Evolutionary conservation across 1,140 invertebrate genomes (phyloP).

Genomic region (Epicauta chinensis): DNA sequence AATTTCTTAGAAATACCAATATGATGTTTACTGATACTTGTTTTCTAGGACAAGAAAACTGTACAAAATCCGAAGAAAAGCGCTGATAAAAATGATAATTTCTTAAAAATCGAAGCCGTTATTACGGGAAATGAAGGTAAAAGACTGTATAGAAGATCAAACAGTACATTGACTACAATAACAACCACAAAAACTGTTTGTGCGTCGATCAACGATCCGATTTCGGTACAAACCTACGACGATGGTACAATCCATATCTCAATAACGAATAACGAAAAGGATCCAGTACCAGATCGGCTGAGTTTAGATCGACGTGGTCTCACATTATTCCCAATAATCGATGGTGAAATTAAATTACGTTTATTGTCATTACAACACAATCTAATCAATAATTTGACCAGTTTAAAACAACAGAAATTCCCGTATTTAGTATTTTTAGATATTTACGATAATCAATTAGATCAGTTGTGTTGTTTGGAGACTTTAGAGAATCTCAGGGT

Average conservation of each 20-base stretch:
- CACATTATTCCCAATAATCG: constrained; percentile 69
- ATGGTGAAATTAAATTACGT: constrained; percentile 68
- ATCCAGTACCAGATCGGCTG: constrained; percentile 69
- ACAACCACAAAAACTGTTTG: neutral
- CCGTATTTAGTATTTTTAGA: constrained; percentile 84
- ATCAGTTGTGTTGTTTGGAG: constrained; percentile 70
- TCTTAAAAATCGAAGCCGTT: too few relatives aligned
- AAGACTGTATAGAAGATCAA: too few relatives aligned
- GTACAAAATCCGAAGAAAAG: too few relatives aligned
- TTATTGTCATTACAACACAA: constrained; percentile 88
- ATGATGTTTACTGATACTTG: too few relatives aligned
- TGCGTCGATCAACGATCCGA: too few relatives aligned
- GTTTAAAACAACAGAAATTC: constrained; percentile 52
- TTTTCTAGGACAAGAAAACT: too few relatives aligned
- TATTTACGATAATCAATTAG: constrained; percentile 90
- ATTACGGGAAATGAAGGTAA: too few relatives aligned
- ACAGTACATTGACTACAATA: too few relatives aligned
- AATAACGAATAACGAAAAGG: constrained; percentile 59
- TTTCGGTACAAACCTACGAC: too few relatives aligned
- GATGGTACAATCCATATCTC: constrained; percentile 51
- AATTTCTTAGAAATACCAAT: too few relatives aligned
- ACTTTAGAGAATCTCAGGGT: constrained; percentile 72
- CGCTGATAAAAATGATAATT: too few relatives aligned
- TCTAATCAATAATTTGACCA: constrained; percentile 70
- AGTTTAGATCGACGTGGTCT: constrained; percentile 69